Evolutionary conservation across 2,888 invertebrate genomes (phyloP).

Genomic region (Gasteruption jaculator): DNA sequence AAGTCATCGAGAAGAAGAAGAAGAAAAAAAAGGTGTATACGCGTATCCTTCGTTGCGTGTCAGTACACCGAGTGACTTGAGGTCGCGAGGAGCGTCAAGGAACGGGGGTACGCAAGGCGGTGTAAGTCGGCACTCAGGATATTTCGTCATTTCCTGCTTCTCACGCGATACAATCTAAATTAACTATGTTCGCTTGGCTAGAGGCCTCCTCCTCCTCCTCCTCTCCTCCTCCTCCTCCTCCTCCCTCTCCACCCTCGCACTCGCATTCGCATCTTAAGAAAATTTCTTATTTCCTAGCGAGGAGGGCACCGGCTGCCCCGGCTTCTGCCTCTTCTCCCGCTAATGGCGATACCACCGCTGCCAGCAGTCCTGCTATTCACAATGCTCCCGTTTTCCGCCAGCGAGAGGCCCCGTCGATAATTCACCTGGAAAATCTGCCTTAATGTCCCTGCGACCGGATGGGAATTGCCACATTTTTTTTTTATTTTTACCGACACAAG

Average conservation of each 20-base stretch:
- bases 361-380: too few relatives aligned
- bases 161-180: conserved; percentile 54
- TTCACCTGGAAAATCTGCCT: conserved; percentile 40
- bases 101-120: conserved; percentile 35
- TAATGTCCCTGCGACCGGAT: conserved; percentile 27
- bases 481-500: conserved; percentile 17
- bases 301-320: conserved; percentile 27
- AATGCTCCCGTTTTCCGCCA: conserved; percentile 33
- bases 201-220: conserved; percentile 42
- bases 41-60: conserved; percentile 35
- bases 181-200: conserved; percentile 52
- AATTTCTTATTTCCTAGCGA: conserved; percentile 50
- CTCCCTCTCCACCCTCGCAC: conserved; percentile 28
- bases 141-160: conserved; percentile 54
- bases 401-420: conserved; percentile 29
- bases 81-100: conserved; percentile 39
- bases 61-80: conserved; percentile 34
- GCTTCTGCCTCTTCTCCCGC: conserved; percentile 19
- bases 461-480: conserved; percentile 18
- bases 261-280: conserved; percentile 43
- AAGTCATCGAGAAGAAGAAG: neutral
- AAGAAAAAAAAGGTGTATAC: conserved; percentile 23
- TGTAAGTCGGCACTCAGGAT: conserved; percentile 52
- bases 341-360: too few relatives aligned
- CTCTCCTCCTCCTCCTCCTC: conserved; percentile 21